phyloP scores from a whole-genome alignment of 2,888 invertebrate species.

The Iphiclides podalirius region DNA sequence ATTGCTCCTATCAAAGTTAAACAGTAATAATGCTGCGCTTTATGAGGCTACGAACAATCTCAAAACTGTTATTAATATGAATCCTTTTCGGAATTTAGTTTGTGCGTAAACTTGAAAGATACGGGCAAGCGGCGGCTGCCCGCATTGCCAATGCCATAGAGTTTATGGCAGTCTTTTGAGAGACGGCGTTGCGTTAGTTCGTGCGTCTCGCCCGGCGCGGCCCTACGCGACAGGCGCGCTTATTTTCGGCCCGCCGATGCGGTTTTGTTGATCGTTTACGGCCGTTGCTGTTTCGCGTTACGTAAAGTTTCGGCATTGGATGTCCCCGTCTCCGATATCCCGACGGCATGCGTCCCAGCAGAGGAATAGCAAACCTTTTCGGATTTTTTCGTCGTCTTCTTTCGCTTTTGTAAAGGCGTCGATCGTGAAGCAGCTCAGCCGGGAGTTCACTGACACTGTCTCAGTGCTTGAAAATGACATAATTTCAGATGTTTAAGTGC shows the following conservation, averaged over 20 bases:
- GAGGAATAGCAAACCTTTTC: too few species aligned
- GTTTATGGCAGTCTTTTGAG: constrained; percentile 52
- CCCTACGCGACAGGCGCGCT: constrained; percentile 47
- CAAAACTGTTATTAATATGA: too few species aligned
- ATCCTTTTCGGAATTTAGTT: constrained; percentile 7
- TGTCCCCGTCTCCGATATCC: neutral
- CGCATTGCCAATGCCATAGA: constrained; percentile 29
- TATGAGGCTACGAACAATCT: too few species aligned
- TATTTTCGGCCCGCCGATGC: constrained; percentile 53
- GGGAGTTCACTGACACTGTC: too few species aligned
- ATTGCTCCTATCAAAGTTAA: too few species aligned
- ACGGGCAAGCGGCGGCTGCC: constrained; percentile 28
- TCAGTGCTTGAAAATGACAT: constrained; percentile 2
- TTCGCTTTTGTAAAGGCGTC: too few species aligned
- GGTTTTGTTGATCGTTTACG: constrained; percentile 58
- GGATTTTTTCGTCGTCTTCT: too few species aligned
- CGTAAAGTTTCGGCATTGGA: constrained; percentile 47
- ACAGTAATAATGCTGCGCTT: too few species aligned
- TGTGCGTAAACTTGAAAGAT: constrained; percentile 25
- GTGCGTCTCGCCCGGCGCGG: constrained; percentile 33
- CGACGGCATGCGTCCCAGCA: too few species aligned
- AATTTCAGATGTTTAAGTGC: neutral
- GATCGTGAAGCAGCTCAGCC: too few species aligned
- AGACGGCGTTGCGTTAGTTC: constrained; percentile 38
- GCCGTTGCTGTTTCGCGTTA: constrained; percentile 49